Conservation (phyloP, 1,140 invertebrate species). For the Bombus sylvicola region DNA sequence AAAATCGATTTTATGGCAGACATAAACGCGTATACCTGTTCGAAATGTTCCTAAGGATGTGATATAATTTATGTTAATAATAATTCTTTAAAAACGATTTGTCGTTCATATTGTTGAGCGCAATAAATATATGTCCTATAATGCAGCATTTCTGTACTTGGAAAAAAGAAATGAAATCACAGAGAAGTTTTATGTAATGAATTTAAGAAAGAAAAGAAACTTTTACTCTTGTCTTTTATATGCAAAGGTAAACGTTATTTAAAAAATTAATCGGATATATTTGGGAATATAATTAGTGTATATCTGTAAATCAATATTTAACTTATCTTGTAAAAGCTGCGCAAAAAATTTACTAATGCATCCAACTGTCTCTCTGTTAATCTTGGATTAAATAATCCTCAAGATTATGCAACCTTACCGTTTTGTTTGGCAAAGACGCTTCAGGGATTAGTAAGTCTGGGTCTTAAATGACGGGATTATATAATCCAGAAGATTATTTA, state of each 20-base stretch:
- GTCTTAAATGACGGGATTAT: constrained; percentile 69
- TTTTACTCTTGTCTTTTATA: background rate
- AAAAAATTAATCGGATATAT: background rate
- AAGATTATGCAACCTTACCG: constrained; percentile 64
- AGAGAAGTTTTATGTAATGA: background rate
- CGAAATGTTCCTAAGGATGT: background rate
- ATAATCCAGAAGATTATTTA: constrained; percentile 66
- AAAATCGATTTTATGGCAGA: background rate
- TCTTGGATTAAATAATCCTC: constrained; percentile 62
- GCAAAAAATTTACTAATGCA: constrained; percentile 10
- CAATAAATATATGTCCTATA: no score
- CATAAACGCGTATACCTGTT: background rate
- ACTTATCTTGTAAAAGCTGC: background rate
- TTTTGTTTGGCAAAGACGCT: constrained; percentile 66
- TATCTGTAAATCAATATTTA: background rate
- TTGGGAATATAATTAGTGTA: background rate
- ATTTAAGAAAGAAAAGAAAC: background rate
- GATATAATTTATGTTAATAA: background rate
- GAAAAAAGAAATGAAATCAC: no score
- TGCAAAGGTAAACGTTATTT: background rate
- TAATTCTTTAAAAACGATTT: background rate
- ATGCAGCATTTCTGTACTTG: no score
- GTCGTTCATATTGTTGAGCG: background rate
- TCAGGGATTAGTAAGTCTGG: constrained; percentile 64
- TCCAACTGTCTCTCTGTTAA: constrained; percentile 44